A percentile compares a stretch with the other conserved stretches of the same genome.
phyloP scores from a whole-genome alignment of 2,113 vertebrate species.

The Myrmecobius fasciatus region DNA sequence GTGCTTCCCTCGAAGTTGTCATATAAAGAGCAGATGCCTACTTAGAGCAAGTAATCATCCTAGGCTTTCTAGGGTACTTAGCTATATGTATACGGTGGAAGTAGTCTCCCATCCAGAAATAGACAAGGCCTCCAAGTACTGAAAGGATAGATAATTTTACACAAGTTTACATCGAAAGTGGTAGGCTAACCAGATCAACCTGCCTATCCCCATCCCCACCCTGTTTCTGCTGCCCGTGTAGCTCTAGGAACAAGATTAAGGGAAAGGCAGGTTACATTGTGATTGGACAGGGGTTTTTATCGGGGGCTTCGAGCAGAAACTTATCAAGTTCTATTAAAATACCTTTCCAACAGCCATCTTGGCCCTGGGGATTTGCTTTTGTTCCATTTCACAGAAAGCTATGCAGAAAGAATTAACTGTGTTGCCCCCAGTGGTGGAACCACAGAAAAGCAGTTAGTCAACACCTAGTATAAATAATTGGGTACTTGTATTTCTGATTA shows the following conservation, averaged over 20 bases:
- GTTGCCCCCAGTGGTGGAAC: conserved; percentile 69
- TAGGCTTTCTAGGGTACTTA: background rate
- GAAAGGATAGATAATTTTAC: background rate
- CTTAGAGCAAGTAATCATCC: background rate
- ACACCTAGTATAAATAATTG: background rate
- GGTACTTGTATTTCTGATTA: background rate
- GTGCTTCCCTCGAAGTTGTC: background rate
- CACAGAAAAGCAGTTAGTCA: conserved; percentile 49
- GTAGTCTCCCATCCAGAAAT: background rate
- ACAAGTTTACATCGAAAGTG: background rate
- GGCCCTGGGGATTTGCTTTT: conserved; percentile 18
- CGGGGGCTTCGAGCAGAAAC: background rate
- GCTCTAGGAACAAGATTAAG: background rate
- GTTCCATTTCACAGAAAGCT: background rate
- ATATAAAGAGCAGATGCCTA: background rate
- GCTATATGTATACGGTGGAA: background rate
- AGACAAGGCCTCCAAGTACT: background rate
- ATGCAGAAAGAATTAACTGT: background rate
- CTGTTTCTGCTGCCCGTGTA: background rate
- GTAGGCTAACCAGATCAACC: background rate
- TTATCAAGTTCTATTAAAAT: background rate
- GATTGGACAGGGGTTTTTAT: background rate
- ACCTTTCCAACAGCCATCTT: conserved; percentile 69
- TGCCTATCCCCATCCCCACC: background rate
- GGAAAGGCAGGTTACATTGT: background rate